Evolutionary conservation across 1,140 invertebrate species (phyloP), one percentile per base, ranked within the genome.

Genomic region (Harlomillsia oculata): DNA sequence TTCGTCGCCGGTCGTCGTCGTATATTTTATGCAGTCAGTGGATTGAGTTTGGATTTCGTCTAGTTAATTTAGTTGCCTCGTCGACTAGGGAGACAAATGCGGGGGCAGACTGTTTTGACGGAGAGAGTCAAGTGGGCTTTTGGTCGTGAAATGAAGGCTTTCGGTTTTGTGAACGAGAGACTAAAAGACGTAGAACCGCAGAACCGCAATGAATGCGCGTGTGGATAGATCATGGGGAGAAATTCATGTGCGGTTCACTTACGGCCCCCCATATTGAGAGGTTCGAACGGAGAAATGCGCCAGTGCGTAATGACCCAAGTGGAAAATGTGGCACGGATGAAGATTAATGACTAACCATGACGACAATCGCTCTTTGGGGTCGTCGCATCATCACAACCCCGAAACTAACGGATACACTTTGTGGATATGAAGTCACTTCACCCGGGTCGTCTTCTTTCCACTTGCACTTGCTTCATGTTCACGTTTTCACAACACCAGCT

Each of bases 271-370:
- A 41, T 28, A 40, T 52, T 29, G 39, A 52, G 49, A 52, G 40
- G 25, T 32, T 13, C 49, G 21, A 41, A 52, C 40, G 40, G 25
- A 43, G n/a, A 20, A 44, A 53, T 41, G 52, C 41, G 36, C n/a
- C 39, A 51, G 37, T 49, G 54, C 40, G 57, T 64, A 64, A 64
- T 64, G 62, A 64, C 21, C 48, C 58, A 58, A 56, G 56, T 59
- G 61, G 61, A 63, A 57, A 63, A 59, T 60, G 59, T 61, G 59
- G 62, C 62, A 64, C 25, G 44, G 59, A 60, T 64, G 62, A 64
- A 64, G 62, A 64, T 64, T 61, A 64, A 64, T 64, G 62, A 53
- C 40, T 51, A 34, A 51, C 26, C 39, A 60, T 45, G 53, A 60
- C 39, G 53, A 60, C 39, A 49, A 51, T 60, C 43, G 29, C 39